Evolutionary conservation across 2,888 invertebrate genomes (phyloP).

Genomic region (Hyposoter didymator): DNA sequence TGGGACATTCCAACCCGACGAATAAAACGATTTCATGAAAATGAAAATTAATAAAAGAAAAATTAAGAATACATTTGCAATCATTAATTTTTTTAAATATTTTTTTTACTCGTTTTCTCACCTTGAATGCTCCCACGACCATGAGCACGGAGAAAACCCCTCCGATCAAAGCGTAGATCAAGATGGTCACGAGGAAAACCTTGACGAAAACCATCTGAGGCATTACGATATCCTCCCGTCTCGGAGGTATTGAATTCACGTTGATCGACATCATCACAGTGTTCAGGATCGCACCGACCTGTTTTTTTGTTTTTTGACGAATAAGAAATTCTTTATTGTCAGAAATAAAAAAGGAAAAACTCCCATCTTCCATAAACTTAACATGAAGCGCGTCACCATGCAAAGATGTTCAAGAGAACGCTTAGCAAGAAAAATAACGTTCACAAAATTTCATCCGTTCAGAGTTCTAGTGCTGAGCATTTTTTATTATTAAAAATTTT

Average conservation of each 20-base stretch:
- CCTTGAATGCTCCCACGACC: conserved; percentile 46
- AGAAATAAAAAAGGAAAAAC: too few species aligned
- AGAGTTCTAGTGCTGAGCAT: too few species aligned
- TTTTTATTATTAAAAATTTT: background rate
- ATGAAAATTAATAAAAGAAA: too few species aligned
- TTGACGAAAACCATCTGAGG: background rate
- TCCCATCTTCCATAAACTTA: too few species aligned
- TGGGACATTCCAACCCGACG: too few species aligned
- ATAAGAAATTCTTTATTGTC: background rate
- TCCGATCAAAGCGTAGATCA: conserved; percentile 27
- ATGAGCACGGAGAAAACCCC: conserved; percentile 23
- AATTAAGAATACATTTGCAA: background rate
- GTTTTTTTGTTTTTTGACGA: background rate
- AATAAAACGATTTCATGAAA: too few species aligned
- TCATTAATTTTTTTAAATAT: background rate
- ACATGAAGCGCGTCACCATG: too few species aligned
- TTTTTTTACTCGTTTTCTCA: conserved; percentile 5
- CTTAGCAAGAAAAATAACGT: too few species aligned
- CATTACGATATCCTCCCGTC: background rate
- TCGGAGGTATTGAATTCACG: background rate
- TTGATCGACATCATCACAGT: conserved; percentile 17
- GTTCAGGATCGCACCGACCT: conserved; percentile 11
- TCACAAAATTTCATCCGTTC: too few species aligned
- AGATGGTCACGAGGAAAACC: background rate
- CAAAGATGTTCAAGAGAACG: too few species aligned